phyloP scores from a whole-genome alignment of 1,140 invertebrate genomes.

The Muscidifurax raptorellus region DNA sequence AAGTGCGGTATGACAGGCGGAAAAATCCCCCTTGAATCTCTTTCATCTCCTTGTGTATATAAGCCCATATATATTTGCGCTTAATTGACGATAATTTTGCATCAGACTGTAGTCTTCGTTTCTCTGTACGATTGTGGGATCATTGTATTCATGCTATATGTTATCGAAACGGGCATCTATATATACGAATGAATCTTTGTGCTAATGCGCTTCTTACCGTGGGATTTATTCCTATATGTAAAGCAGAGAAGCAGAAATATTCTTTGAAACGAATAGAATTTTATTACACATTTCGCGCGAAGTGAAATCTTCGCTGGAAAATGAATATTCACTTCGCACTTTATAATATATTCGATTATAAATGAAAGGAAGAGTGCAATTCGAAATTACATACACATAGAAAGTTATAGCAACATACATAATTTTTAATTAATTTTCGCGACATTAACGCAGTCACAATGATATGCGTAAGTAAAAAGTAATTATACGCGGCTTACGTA shows the following conservation, averaged over 20 bases:
- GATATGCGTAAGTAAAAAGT: background rate
- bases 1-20: too few species aligned
- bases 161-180: background rate
- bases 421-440: background rate
- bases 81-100: background rate
- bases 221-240: background rate
- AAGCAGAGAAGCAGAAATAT: background rate
- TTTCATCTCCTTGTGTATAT: background rate
- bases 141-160: background rate
- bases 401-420: background rate
- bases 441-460: background rate
- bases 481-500: background rate
- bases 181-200: background rate
- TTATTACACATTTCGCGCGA: too few species aligned
- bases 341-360: background rate
- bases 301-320: background rate
- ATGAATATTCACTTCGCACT: background rate
- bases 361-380: background rate
- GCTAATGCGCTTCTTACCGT: background rate
- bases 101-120: background rate
- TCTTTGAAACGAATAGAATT: too few species aligned
- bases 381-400: background rate
- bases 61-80: background rate
- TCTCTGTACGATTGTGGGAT: background rate
- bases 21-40: background rate